Evolutionary conservation across 2,113 vertebrate species (phyloP).

Genomic region (Mustelus asterias): DNA sequence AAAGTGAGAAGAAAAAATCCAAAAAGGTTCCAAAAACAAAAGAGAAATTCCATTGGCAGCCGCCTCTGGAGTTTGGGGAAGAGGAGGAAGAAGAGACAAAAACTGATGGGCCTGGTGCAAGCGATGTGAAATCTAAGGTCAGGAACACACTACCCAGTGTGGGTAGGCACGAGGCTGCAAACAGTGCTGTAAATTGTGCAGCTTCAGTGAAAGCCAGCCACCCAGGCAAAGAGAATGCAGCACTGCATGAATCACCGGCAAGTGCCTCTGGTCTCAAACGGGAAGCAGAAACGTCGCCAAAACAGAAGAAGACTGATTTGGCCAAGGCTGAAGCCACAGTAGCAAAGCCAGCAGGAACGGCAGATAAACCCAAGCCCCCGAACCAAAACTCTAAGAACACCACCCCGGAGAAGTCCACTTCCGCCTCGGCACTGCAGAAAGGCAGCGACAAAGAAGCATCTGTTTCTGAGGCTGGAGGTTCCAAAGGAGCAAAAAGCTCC

Average conservation of each 20-base stretch:
- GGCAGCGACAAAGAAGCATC: conserved; percentile 37
- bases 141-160: neutral
- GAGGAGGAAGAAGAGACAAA: conserved; percentile 76
- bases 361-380: neutral
- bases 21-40: conserved; percentile 82
- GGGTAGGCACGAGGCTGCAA: neutral
- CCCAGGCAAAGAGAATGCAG: neutral
- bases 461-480: conserved; percentile 47
- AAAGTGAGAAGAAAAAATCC: conserved; percentile 72
- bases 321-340: neutral
- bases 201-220: neutral
- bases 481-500: conserved; percentile 39
- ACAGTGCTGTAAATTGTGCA: neutral
- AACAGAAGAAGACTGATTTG: neutral
- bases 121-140: neutral
- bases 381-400: neutral
- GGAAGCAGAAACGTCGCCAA: neutral
- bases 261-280: neutral
- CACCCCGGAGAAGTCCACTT: neutral
- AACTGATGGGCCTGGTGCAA: neutral
- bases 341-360: neutral
- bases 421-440: conserved; percentile 33
- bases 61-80: conserved; percentile 88
- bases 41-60: conserved; percentile 89
- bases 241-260: neutral